These are phyloP conservation scores for Todus mexicanus DNA, from an alignment of 2,797 vertebrate genomes.

Conservation along the genomic window DNA sequence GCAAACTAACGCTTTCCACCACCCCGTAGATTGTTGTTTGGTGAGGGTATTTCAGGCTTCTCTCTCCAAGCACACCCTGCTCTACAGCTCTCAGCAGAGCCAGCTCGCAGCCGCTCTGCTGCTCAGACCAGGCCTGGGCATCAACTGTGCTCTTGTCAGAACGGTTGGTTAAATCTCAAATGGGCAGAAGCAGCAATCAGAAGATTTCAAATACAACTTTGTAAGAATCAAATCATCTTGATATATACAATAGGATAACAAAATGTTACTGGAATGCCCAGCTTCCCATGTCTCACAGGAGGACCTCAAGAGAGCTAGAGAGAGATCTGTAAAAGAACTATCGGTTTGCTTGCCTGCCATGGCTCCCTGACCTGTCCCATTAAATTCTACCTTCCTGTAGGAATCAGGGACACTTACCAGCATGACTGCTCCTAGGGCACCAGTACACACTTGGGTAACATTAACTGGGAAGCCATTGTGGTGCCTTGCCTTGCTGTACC, in stretches of 20 bases:
- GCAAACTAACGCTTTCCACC: background rate
- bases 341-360: background rate
- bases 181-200: background rate
- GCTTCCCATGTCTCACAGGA: background rate
- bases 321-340: background rate
- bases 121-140: background rate
- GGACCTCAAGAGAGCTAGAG: background rate
- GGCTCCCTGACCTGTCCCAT: background rate
- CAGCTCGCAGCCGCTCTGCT: background rate
- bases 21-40: fast-evolving
- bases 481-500: background rate
- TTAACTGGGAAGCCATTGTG: background rate
- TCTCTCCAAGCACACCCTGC: background rate
- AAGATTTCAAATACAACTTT: background rate
- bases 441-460: background rate
- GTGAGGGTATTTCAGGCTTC: background rate
- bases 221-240: background rate
- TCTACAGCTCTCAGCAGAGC: background rate
- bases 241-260: background rate
- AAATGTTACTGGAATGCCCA: background rate
- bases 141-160: background rate
- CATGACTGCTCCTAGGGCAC: background rate
- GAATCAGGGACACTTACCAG: background rate
- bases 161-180: background rate
- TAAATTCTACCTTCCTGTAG: background rate